Conservation (phyloP, 2,888 invertebrate species). For the Melinaea menophilus region DNA sequence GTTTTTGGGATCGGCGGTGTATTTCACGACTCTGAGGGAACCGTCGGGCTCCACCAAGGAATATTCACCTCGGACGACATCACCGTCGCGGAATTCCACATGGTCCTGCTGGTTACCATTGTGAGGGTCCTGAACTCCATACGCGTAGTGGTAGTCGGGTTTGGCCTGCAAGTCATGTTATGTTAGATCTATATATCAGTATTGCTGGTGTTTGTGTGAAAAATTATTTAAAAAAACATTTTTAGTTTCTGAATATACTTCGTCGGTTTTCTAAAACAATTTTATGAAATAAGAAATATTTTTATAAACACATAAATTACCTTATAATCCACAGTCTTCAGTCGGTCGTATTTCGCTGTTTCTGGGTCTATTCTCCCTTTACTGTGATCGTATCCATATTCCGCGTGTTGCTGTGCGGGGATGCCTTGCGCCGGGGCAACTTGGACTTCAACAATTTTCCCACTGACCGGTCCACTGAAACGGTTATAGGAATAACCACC, state of each 20-base stretch:
- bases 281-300: too few species aligned
- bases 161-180: constrained; percentile 72
- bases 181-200: background rate
- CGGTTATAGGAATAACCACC: constrained; percentile 84
- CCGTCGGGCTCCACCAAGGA: constrained; percentile 87
- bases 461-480: constrained; percentile 86
- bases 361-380: constrained; percentile 68
- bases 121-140: constrained; percentile 85
- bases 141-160: constrained; percentile 86
- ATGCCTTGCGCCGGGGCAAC: constrained; percentile 69
- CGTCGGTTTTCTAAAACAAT: too few species aligned
- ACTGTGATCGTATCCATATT: constrained; percentile 72
- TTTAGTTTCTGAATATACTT: too few species aligned
- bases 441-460: constrained; percentile 77
- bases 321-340: constrained; percentile 82
- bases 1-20: constrained; percentile 84
- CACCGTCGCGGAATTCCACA: constrained; percentile 84
- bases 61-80: constrained; percentile 85
- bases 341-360: constrained; percentile 70
- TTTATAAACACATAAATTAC: constrained; percentile 49
- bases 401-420: constrained; percentile 69
- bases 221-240: background rate
- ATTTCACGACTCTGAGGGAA: constrained; percentile 83
- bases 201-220: background rate
- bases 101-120: constrained; percentile 86